Evolutionary conservation across 2,888 invertebrate species (phyloP).

Genomic region (Philopedon plagiatum): DNA sequence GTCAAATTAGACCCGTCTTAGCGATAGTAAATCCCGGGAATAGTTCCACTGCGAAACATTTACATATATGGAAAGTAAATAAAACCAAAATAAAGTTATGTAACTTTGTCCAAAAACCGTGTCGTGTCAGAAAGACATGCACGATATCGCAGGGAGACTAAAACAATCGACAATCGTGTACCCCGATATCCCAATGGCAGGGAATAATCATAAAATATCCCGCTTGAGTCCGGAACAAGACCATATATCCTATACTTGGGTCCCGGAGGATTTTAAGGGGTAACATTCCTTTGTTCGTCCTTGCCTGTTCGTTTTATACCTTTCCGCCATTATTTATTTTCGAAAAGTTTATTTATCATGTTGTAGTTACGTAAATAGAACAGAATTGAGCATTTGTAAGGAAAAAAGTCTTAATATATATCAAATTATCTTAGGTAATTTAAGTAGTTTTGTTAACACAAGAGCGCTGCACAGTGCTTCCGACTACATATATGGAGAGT

Average conservation of each 20-base stretch:
- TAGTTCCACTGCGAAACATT: too few relatives aligned
- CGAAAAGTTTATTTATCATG: neutral
- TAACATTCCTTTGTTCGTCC: neutral
- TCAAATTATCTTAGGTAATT: too few relatives aligned
- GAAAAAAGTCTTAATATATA: too few relatives aligned
- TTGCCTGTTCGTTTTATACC: neutral
- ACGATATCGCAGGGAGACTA: neutral
- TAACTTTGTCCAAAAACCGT: too few relatives aligned
- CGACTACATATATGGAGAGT: too few relatives aligned
- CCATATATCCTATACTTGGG: constrained; percentile 1
- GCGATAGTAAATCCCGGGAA: too few relatives aligned
- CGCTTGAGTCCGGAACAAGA: neutral
- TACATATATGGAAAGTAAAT: too few relatives aligned
- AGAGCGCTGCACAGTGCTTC: too few relatives aligned
- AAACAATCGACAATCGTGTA: neutral
- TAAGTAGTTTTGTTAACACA: too few relatives aligned
- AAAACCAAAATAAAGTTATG: too few relatives aligned
- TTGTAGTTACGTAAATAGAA: neutral
- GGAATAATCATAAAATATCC: neutral
- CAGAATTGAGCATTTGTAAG: too few relatives aligned
- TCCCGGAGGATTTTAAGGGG: neutral
- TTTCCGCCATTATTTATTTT: neutral
- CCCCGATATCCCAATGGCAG: neutral
- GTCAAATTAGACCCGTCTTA: too few relatives aligned
- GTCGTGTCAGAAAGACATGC: neutral